phyloP scores from a whole-genome alignment of 2,113 vertebrate genomes.

The Oreochromis niloticus region DNA sequence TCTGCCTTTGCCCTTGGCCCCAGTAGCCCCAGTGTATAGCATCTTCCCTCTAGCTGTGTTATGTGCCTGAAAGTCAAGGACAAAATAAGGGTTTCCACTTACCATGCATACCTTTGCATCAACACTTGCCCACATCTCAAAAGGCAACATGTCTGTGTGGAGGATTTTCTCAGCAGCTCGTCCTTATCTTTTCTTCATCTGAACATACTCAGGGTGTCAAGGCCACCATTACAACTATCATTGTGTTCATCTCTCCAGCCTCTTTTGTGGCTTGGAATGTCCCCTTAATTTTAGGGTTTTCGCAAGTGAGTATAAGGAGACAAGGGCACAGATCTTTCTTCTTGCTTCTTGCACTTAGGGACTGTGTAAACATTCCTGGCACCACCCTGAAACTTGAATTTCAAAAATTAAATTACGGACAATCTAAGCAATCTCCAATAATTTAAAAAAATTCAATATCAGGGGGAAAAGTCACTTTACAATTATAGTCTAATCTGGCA shows the following conservation, averaged over 20 bases:
- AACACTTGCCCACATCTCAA: constrained; percentile 14
- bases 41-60: constrained; percentile 8
- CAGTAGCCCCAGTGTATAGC: not conserved
- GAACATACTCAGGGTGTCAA: not conserved
- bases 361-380: not conserved
- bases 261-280: not conserved
- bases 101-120: constrained; percentile 12
- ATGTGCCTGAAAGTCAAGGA: not conserved
- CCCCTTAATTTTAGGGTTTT: not conserved
- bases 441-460: not conserved
- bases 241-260: not conserved
- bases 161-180: not conserved
- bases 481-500: not conserved
- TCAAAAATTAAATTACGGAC: not conserved
- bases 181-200: not conserved
- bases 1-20: not conserved
- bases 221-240: not conserved
- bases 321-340: not conserved
- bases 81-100: constrained; percentile 13
- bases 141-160: not conserved
- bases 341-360: not conserved
- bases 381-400: not conserved
- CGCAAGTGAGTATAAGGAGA: not conserved
- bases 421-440: not conserved
- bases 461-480: not conserved